These are phyloP conservation scores for Corynorhinus townsendii DNA, from an alignment of 2,113 vertebrate genomes.

Conservation along the genomic window DNA sequence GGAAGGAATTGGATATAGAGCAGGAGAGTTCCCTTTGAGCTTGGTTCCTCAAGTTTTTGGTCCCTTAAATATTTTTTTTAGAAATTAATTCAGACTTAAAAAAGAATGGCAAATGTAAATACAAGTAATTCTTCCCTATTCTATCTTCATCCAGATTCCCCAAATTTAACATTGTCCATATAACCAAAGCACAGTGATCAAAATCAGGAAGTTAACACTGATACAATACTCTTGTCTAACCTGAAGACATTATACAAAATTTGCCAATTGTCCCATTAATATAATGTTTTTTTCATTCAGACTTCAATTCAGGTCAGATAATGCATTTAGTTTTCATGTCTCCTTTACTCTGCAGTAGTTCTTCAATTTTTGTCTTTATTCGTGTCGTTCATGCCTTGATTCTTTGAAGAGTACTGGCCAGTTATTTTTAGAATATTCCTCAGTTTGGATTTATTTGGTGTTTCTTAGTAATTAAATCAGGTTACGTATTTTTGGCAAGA, in stretches of 20 bases:
- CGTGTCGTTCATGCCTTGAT: neutral
- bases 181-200: neutral
- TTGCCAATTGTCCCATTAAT: neutral
- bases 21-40: neutral
- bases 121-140: neutral
- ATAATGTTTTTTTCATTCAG: neutral
- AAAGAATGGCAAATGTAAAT: neutral
- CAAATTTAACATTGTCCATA: slow-evolving; percentile 13
- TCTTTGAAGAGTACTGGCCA: neutral
- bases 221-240: neutral
- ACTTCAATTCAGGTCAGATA: neutral
- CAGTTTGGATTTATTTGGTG: neutral
- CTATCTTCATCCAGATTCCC: neutral
- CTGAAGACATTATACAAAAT: neutral
- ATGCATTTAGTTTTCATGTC: neutral
- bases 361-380: neutral
- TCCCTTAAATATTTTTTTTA: neutral
- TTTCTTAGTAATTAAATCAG: neutral
- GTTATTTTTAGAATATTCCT: neutral
- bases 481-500: neutral
- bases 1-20: neutral
- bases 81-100: neutral
- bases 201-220: neutral
- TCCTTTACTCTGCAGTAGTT: neutral
- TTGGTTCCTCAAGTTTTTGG: neutral